These are phyloP conservation scores for Perizoma flavofasciatum DNA, from an alignment of 2,888 invertebrate genomes.

Conservation along the genomic window DNA sequence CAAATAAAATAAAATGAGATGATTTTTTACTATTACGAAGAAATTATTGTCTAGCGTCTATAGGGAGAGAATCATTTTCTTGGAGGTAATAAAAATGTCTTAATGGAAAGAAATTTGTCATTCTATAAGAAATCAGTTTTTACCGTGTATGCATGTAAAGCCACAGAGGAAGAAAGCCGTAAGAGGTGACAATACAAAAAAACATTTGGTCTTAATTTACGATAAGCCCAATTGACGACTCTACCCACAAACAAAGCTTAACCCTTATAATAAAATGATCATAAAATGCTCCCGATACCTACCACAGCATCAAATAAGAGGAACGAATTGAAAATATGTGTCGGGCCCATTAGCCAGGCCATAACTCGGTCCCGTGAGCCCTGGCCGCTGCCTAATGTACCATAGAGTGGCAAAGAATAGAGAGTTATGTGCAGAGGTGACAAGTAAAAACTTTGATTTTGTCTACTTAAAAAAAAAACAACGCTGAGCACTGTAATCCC, in stretches of 20 bases:
- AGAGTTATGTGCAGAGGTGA: slow-evolving; percentile 12
- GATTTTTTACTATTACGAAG: too few species aligned
- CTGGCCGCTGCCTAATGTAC: slow-evolving; percentile 51
- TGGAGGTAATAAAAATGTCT: too few species aligned
- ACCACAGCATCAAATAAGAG: slow-evolving; percentile 49
- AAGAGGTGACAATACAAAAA: background rate
- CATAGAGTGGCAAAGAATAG: slow-evolving; percentile 45
- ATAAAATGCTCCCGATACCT: slow-evolving; percentile 46
- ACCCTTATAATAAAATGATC: slow-evolving; percentile 34
- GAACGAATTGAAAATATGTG: slow-evolving; percentile 74
- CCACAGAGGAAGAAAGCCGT: too few species aligned
- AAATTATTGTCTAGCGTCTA: too few species aligned
- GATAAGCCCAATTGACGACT: slow-evolving; percentile 20
- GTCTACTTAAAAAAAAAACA: background rate
- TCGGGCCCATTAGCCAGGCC: slow-evolving; percentile 59
- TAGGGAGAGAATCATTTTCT: too few species aligned
- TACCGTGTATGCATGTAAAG: too few species aligned
- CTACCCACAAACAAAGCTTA: slow-evolving; percentile 26
- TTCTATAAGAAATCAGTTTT: too few species aligned
- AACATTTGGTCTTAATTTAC: slow-evolving; percentile 11
- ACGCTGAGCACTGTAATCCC: too few species aligned
- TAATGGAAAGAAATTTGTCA: too few species aligned
- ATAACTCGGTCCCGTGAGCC: slow-evolving; percentile 55
- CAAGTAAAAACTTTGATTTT: background rate
- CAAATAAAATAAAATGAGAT: too few species aligned